A percentile compares a stretch with the other conserved stretches of the same genome.
These are phyloP conservation scores for Lytechinus variegatus DNA, from an alignment of 35 echinoderm and acorn worm genomes.

Conservation along the genomic window DNA sequence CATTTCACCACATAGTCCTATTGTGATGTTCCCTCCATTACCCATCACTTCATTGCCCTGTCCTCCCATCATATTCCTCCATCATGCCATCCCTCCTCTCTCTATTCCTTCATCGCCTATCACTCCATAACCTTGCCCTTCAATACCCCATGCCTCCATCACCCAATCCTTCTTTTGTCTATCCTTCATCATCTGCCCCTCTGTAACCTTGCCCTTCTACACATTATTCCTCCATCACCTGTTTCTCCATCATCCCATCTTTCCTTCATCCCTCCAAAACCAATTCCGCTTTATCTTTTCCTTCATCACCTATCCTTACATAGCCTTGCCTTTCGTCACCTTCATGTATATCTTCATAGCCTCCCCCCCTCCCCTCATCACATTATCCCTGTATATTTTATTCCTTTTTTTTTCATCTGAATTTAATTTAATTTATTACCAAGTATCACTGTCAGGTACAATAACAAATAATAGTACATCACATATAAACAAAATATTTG, in stretches of 20 bases:
- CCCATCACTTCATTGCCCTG: not conserved
- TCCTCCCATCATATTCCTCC: not conserved
- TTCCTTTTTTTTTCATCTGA: not conserved
- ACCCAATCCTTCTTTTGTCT: not conserved
- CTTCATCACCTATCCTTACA: not conserved
- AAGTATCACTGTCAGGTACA: too few species aligned
- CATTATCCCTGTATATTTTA: not conserved
- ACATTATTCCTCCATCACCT: not conserved
- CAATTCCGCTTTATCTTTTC: not conserved
- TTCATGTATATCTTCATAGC: not conserved
- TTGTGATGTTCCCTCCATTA: not conserved
- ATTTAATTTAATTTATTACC: too few species aligned
- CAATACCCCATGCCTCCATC: too few species aligned
- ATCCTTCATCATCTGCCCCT: not conserved
- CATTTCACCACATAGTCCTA: too few species aligned
- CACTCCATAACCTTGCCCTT: too few species aligned
- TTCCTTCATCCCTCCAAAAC: not conserved
- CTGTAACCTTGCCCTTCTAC: not conserved
- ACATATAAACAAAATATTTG: too few species aligned
- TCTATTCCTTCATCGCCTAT: not conserved
- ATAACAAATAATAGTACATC: too few species aligned
- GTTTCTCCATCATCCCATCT: too few species aligned
- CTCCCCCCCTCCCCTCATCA: too few species aligned
- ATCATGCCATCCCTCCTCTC: not conserved
- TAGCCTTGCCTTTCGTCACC: not conserved